Percentiles rank a stretch among this genome's conserved stretches.
Conservation (phyloP, 2,888 invertebrate genomes). For the Pedicia rivosa region DNA sequence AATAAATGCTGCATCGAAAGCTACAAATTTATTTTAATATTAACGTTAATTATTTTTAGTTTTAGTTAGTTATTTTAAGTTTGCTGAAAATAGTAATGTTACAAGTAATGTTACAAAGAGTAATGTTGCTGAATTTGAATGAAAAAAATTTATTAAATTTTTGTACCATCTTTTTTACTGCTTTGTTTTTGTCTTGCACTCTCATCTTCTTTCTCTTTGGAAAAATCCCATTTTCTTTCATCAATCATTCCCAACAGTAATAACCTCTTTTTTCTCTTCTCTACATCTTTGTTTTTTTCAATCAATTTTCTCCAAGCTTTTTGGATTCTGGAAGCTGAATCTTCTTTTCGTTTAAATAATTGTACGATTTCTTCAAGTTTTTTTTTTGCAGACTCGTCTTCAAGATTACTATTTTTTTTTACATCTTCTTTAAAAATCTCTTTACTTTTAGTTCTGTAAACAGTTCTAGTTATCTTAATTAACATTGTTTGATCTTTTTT, state of each 20-base stretch:
- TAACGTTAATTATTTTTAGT: constrained; percentile 16
- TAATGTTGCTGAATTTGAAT: too few relatives aligned
- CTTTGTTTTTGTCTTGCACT: neutral
- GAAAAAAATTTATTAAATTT: too few relatives aligned
- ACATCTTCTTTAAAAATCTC: neutral
- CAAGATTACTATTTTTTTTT: too few relatives aligned
- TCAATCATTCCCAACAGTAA: neutral
- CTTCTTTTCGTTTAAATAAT: neutral
- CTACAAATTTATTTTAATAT: constrained; percentile 13
- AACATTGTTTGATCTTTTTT: constrained; percentile 22
- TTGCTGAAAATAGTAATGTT: too few relatives aligned
- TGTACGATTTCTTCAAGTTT: neutral
- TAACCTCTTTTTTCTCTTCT: neutral
- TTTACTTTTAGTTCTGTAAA: constrained; percentile 14
- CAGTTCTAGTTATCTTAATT: constrained; percentile 22
- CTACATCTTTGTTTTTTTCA: too few relatives aligned
- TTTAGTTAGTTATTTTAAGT: too few relatives aligned
- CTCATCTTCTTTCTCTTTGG: neutral
- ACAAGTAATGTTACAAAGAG: too few relatives aligned
- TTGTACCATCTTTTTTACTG: too few relatives aligned
- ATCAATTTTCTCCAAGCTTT: too few relatives aligned
- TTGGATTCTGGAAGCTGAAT: neutral
- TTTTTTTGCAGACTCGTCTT: neutral
- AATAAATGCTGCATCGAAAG: constrained; percentile 22
- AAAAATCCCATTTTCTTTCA: neutral